phyloP scores from a whole-genome alignment of 2,888 invertebrate species.

The Apodemia zela region DNA sequence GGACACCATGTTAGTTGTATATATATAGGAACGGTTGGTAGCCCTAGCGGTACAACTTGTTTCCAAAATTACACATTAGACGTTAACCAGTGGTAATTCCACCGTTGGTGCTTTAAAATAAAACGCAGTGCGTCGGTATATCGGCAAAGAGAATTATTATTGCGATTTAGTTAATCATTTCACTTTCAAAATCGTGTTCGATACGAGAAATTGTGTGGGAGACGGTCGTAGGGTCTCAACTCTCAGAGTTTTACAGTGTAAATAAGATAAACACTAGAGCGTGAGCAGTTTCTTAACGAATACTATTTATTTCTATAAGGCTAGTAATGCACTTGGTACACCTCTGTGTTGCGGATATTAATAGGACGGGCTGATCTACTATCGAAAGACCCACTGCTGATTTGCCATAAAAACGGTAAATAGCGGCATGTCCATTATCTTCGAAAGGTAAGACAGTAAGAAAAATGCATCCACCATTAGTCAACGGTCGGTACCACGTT shows the following conservation, averaged over 20 bases:
- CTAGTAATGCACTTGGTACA: background rate
- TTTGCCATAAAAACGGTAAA: no score
- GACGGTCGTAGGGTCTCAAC: constrained; percentile 42
- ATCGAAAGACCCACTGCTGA: no score
- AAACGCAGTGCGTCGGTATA: constrained; percentile 41
- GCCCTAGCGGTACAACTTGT: background rate
- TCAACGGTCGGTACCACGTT: no score
- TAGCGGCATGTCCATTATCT: no score
- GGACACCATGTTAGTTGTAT: no score
- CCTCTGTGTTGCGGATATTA: background rate
- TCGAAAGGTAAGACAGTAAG: no score
- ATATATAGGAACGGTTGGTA: background rate
- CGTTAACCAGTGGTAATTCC: constrained; percentile 27
- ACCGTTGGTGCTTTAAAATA: constrained; percentile 31
- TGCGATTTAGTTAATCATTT: constrained; percentile 52
- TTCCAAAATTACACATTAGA: constrained; percentile 25
- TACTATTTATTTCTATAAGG: background rate
- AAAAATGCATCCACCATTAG: no score
- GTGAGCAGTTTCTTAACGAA: background rate
- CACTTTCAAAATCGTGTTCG: constrained; percentile 63
- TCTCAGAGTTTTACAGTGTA: background rate
- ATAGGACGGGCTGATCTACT: no score
- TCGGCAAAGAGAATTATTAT: constrained; percentile 54
- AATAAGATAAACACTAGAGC: background rate
- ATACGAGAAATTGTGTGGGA: constrained; percentile 57